Percentiles rank a stretch among this genome's conserved stretches.
phyloP scores from a whole-genome alignment of 1,140 invertebrate species.

The Pentalonia nigronervosa region DNA sequence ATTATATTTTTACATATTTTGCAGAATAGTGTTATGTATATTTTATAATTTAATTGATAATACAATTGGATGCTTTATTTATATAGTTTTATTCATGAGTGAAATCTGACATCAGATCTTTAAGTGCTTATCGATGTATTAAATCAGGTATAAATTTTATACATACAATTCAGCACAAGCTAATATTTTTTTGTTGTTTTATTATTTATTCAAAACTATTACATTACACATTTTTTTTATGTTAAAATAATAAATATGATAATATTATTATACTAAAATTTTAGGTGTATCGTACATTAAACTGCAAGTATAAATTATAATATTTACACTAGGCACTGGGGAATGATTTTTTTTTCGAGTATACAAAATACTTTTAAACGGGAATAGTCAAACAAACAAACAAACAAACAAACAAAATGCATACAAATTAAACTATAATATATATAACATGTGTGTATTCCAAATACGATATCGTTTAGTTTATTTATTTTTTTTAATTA shows the following conservation, averaged over 20 bases:
- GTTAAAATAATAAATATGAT: not conserved
- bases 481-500: slow-evolving; percentile 8
- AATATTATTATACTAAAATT: not conserved
- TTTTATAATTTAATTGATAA: not conserved
- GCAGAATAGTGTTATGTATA: not conserved
- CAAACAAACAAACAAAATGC: not conserved
- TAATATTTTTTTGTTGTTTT: not conserved
- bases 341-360: not conserved
- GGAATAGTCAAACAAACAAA: not conserved
- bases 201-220: not conserved
- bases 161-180: not conserved
- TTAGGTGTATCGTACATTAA: not conserved
- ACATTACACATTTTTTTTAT: not conserved
- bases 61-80: not conserved
- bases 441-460: not conserved
- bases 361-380: not conserved
- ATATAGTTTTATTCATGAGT: not conserved
- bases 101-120: not conserved
- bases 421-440: not conserved
- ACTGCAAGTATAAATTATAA: not conserved
- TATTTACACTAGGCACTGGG: not conserved
- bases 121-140: not conserved
- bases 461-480: slow-evolving; percentile 2
- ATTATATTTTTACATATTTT: not conserved
- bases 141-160: not conserved